These are phyloP conservation scores for Thyatira batis DNA, from an alignment of 2,888 invertebrate species.

Conservation along the genomic window DNA sequence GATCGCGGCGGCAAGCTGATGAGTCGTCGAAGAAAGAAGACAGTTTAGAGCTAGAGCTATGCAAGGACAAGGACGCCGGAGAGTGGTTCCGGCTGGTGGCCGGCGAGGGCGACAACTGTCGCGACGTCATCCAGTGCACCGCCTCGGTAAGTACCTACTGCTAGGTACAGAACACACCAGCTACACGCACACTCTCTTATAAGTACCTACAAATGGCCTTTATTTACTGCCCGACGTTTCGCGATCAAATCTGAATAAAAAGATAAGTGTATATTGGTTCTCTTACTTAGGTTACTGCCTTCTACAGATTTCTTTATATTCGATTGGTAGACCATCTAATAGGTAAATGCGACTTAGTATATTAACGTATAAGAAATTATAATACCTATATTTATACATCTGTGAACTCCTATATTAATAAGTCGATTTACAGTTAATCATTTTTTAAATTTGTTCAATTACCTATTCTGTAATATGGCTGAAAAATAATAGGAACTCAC, in stretches of 20 bases:
- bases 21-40: conserved; percentile 90
- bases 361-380: too few species aligned
- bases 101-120: conserved; percentile 95
- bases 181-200: conserved; percentile 19
- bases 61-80: conserved; percentile 96
- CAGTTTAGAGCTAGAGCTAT: conserved; percentile 93
- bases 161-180: conserved; percentile 38
- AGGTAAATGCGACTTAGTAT: too few species aligned
- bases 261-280: background rate
- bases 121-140: conserved; percentile 97
- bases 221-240: conserved; percentile 5
- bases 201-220: conserved; percentile 3
- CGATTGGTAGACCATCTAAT: too few species aligned
- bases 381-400: too few species aligned
- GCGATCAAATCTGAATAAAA: conserved; percentile 1
- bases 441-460: too few species aligned
- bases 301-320: too few species aligned
- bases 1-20: conserved; percentile 87
- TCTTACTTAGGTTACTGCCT: too few species aligned
- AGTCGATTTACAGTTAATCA: too few species aligned
- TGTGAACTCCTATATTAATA: too few species aligned
- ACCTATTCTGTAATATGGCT: too few species aligned
- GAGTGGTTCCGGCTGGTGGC: conserved; percentile 96
- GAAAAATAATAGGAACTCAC: too few species aligned
- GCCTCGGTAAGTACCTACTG: conserved; percentile 87